A percentile compares a stretch with the other conserved stretches of the same genome.
These are phyloP conservation scores for Lethrus apterus DNA, from an alignment of 1,140 invertebrate genomes.

Conservation along the genomic window DNA sequence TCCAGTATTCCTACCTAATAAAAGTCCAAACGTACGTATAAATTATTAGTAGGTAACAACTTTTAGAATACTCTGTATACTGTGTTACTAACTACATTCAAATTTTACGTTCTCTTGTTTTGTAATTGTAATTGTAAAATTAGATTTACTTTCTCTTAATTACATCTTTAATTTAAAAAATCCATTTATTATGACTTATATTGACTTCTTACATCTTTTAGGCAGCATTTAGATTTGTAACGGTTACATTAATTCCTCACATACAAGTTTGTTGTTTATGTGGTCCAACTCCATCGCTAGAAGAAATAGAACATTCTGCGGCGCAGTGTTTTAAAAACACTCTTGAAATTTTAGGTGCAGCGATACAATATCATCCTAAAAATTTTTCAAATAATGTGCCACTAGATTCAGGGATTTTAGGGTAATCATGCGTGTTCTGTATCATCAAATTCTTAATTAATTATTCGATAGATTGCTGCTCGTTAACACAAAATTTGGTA, in stretches of 20 bases:
- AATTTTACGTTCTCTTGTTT: too few species aligned
- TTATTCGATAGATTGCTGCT: slow-evolving; percentile 56
- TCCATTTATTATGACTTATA: neutral
- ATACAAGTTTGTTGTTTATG: slow-evolving; percentile 71
- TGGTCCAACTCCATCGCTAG: slow-evolving; percentile 64
- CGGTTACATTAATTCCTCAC: slow-evolving; percentile 62
- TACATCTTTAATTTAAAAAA: neutral
- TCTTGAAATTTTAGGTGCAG: slow-evolving; percentile 56
- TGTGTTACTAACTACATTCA: too few species aligned
- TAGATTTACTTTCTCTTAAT: neutral
- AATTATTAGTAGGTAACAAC: too few species aligned
- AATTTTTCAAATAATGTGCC: slow-evolving; percentile 55
- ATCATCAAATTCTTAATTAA: slow-evolving; percentile 8
- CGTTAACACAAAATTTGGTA: slow-evolving; percentile 54
- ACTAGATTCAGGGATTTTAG: slow-evolving; percentile 57
- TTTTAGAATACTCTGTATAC: too few species aligned
- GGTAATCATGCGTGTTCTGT: slow-evolving; percentile 43
- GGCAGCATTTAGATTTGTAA: slow-evolving; percentile 74
- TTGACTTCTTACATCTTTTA: slow-evolving; percentile 39
- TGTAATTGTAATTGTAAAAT: too few species aligned
- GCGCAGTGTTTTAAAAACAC: slow-evolving; percentile 65
- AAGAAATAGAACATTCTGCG: slow-evolving; percentile 64
- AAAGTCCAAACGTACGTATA: slow-evolving; percentile 70
- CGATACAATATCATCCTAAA: slow-evolving; percentile 53
- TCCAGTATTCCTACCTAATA: slow-evolving; percentile 72